These are phyloP conservation scores for Desmophyllum pertusum DNA, from an alignment of 92 coral and sea anemone species.

Conservation along the genomic window DNA sequence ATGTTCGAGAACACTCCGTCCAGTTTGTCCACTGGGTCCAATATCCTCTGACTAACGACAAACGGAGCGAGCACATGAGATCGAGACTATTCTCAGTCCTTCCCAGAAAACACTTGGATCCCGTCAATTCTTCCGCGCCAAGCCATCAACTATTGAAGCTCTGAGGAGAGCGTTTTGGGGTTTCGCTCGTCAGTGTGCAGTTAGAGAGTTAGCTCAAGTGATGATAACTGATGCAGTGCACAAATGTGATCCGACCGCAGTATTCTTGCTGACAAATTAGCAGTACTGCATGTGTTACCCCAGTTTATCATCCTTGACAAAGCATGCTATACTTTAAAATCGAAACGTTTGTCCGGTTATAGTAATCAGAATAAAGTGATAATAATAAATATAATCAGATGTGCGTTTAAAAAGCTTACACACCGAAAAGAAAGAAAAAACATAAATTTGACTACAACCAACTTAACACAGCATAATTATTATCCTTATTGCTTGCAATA, in stretches of 20 bases:
- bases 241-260: neutral
- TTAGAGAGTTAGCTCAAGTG: neutral
- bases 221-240: neutral
- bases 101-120: neutral
- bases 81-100: neutral
- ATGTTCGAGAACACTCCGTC: slow-evolving; percentile 53
- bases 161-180: neutral
- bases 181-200: neutral
- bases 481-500: neutral
- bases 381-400: no score
- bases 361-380: no score
- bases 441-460: neutral
- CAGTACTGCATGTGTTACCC: neutral
- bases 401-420: no score
- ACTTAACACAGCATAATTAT: neutral
- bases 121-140: slow-evolving; percentile 6
- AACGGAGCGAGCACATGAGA: slow-evolving; percentile 33
- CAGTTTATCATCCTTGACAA: neutral
- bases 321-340: neutral
- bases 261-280: neutral
- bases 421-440: no score
- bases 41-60: slow-evolving; percentile 55
- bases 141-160: neutral
- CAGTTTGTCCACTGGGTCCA: slow-evolving; percentile 71
- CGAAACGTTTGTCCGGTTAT: no score